These are phyloP conservation scores for Amphiprion clarkii DNA, from an alignment of 2,797 vertebrate genomes.

Conservation along the genomic window DNA sequence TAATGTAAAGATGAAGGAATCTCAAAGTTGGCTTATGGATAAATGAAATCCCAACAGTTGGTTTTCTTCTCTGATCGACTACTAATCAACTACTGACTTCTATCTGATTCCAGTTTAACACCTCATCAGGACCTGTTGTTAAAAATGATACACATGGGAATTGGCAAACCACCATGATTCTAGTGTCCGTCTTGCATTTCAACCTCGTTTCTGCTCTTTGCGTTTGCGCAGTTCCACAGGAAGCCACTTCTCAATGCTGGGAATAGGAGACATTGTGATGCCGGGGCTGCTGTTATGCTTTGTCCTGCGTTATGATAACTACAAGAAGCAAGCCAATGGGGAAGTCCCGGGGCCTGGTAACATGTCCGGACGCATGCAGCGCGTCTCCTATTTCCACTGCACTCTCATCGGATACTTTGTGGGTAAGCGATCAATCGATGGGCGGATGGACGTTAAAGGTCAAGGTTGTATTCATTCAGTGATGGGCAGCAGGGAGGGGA, in stretches of 20 bases:
- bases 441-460: constrained; percentile 20
- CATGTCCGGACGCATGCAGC: constrained; percentile 96
- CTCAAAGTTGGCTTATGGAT: no score
- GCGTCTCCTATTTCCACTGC: constrained; percentile 99
- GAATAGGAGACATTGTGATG: constrained; percentile 99
- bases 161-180: background rate
- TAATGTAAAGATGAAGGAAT: no score
- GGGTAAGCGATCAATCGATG: constrained; percentile 86
- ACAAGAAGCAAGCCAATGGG: constrained; percentile 95
- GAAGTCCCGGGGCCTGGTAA: constrained; percentile 89
- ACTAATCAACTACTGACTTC: no score
- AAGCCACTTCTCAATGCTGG: constrained; percentile 99
- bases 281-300: constrained; percentile 97
- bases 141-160: background rate
- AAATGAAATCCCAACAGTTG: no score
- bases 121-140: no score
- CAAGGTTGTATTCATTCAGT: background rate
- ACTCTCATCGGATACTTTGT: constrained; percentile 99
- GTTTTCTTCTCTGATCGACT: no score
- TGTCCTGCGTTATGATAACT: constrained; percentile 98
- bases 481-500: background rate
- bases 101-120: background rate
- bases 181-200: background rate
- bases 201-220: constrained; percentile 8
- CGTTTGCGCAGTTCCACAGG: constrained; percentile 90